Evolutionary conservation across 2,797 vertebrate species (phyloP).

Genomic region (Eutrigla gurnardus): DNA sequence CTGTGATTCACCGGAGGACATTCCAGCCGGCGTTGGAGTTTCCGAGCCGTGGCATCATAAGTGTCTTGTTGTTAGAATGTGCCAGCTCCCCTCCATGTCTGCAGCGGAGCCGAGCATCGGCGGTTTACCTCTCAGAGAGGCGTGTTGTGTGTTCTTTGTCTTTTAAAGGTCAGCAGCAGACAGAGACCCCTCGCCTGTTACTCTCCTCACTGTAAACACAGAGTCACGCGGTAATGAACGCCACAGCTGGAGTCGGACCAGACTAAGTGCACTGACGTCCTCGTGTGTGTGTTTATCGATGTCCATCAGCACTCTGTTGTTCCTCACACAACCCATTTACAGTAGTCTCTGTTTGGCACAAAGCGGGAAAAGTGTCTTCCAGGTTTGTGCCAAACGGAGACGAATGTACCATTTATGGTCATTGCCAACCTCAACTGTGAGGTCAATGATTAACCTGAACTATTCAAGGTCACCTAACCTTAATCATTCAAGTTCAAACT

Average conservation of each 20-base stretch:
- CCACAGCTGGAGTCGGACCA: slow-evolving; percentile 44
- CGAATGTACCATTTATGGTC: neutral
- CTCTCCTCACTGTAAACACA: slow-evolving; percentile 69
- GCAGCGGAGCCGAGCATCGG: slow-evolving; percentile 38
- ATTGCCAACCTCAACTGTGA: too few relatives aligned
- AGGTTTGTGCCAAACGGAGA: neutral
- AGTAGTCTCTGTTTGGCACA: slow-evolving; percentile 60
- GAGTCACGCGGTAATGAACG: slow-evolving; percentile 56
- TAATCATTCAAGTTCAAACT: too few relatives aligned
- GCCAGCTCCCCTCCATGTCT: slow-evolving; percentile 49
- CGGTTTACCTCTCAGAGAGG: slow-evolving; percentile 50
- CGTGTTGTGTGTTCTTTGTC: slow-evolving; percentile 58
- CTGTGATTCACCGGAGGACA: slow-evolving; percentile 54
- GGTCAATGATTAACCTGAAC: neutral
- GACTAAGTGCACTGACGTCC: slow-evolving; percentile 61
- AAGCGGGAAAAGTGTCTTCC: neutral
- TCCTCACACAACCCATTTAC: slow-evolving; percentile 69
- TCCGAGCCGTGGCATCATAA: slow-evolving; percentile 59
- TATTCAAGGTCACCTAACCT: neutral
- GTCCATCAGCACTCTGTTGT: slow-evolving; percentile 36
- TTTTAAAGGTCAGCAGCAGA: slow-evolving; percentile 66
- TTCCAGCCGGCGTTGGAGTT: slow-evolving; percentile 50
- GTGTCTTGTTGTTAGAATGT: slow-evolving; percentile 46
- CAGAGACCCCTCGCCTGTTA: slow-evolving; percentile 28
- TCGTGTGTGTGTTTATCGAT: slow-evolving; percentile 21